Percentiles rank a stretch among this genome's conserved stretches.
phyloP scores from a whole-genome alignment of 2,797 vertebrate species.

The Periparus ater region DNA sequence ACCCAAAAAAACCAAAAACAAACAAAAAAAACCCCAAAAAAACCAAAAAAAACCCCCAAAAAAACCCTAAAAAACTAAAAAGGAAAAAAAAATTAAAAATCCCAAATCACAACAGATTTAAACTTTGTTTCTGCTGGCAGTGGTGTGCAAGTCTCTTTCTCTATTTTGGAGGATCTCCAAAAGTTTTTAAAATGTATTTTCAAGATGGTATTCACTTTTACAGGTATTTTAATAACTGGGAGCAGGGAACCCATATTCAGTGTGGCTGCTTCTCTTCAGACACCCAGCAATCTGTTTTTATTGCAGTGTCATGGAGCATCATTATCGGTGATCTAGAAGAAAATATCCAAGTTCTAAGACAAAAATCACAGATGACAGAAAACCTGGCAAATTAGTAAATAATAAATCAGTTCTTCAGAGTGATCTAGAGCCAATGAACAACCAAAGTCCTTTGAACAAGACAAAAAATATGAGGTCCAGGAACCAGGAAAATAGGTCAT shows the following conservation, averaged over 20 bases:
- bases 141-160: background rate
- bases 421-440: background rate
- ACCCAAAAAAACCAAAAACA: background rate
- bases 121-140: background rate
- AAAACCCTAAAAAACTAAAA: background rate
- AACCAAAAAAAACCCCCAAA: too few species aligned
- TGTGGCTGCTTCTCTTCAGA: background rate
- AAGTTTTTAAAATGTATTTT: background rate
- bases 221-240: background rate
- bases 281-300: slow-evolving; percentile 27
- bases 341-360: background rate
- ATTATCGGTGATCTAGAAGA: background rate
- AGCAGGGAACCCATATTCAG: background rate
- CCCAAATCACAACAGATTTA: background rate
- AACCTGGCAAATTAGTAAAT: background rate
- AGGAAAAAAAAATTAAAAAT: background rate
- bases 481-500: slow-evolving; percentile 48
- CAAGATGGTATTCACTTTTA: background rate
- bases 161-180: background rate
- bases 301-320: background rate
- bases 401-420: background rate
- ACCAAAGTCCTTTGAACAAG: background rate
- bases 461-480: slow-evolving; percentile 22
- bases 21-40: background rate
- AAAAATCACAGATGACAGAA: background rate